phyloP scores from a whole-genome alignment of 2,113 vertebrate species.

The Machaerirhynchus nigripectus region DNA sequence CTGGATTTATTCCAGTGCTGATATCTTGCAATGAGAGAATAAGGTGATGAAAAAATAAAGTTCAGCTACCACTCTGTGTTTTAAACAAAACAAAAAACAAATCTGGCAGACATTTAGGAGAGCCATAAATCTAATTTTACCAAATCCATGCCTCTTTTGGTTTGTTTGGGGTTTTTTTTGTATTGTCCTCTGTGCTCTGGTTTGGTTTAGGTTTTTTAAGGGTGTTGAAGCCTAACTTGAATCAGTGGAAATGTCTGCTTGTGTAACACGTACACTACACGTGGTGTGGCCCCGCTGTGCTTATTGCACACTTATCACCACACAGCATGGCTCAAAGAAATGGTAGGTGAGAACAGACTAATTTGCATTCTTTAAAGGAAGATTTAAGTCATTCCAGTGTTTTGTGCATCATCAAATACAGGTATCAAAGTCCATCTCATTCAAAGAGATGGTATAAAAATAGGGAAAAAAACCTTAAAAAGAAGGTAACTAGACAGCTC shows the following conservation, averaged over 20 bases:
- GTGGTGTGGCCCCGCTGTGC: background rate
- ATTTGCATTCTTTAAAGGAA: background rate
- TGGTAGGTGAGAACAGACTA: background rate
- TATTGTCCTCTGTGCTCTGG: rapidly evolving
- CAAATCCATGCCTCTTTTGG: background rate
- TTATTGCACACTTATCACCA: background rate
- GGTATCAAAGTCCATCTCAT: background rate
- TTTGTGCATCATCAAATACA: background rate
- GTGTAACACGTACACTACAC: background rate
- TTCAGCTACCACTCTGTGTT: background rate
- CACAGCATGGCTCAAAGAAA: background rate
- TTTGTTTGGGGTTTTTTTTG: background rate
- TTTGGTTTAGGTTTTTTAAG: background rate
- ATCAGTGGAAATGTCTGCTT: background rate
- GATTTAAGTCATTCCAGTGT: background rate
- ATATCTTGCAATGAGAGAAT: background rate
- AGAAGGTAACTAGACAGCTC: background rate
- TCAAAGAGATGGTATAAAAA: background rate
- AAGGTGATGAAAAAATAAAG: background rate
- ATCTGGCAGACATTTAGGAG: background rate
- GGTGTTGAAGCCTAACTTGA: background rate
- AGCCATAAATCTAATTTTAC: background rate
- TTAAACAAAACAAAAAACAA: background rate
- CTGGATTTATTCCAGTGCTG: background rate
- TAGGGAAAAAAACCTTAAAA: background rate